Evolutionary conservation across 1,140 invertebrate species (phyloP), one percentile per base, ranked within the genome.

Genomic region (Brachystomella parvula): DNA sequence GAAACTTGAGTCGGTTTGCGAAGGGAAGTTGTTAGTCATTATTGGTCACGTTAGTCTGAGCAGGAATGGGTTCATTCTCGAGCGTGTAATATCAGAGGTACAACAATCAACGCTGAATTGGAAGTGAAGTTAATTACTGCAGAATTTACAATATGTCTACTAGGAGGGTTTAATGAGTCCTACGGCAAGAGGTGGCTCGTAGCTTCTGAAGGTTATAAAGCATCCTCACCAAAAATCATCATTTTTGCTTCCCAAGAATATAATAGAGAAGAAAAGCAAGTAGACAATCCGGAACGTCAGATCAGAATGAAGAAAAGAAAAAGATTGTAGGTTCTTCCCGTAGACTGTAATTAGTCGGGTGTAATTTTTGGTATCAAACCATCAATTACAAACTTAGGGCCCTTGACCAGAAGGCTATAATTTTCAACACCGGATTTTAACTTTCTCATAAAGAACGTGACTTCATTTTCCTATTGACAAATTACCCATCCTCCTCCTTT

Each of bases 401-500:
- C 57, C 32, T 66, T 33, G 32, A 33, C 47, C 67, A 67, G 64
- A 72, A 69, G 71, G 47, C 65, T 72, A 66, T 72, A 72, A 72
- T 72, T 71, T 72, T 53, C 66, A 65, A 68, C 65, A 47, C 70
- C 66, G 64, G 66, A 71, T 71, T 71, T 56, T 59, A 66, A 64
- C 68, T 66, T 65, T 67, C 62, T 58, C 35, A 65, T 53, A 60
- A 24, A 71, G 62, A 71, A 71, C 69, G 69, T 71, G 69, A 71
- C 69, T 71, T 68, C 67, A 71, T 71, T 65, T 68, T 65, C 61
- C 63, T 63, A 67, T 63, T 71, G 69, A 71, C 69, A 71, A 71
- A 71, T 71, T 71, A 68, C 67, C 60, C 30, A 30, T 58, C 15
- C 21, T 33, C 21, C 12, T 17, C 31, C 53, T 31, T 61, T n/a